phyloP scores from a whole-genome alignment of 2,888 invertebrate species.

The Clivina fossor region DNA sequence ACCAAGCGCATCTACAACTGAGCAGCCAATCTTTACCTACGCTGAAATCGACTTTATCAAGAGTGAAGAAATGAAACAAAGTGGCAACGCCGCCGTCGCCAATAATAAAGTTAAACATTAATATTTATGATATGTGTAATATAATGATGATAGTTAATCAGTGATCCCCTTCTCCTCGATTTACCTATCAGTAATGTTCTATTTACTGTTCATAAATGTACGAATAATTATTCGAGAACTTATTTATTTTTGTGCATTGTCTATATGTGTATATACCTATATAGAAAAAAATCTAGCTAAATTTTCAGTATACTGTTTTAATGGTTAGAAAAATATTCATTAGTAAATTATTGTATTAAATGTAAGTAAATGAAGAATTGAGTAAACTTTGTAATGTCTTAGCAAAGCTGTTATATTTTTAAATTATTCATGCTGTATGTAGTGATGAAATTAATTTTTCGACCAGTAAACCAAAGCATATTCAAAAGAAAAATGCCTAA shows the following conservation, averaged over 20 bases:
- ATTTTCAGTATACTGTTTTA: slow-evolving; percentile 18
- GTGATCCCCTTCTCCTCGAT: neutral
- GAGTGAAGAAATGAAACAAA: slow-evolving; percentile 56
- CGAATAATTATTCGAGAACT: slow-evolving; percentile 14
- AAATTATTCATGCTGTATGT: slow-evolving; percentile 6
- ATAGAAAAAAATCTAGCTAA: slow-evolving; percentile 13
- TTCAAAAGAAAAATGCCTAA: too few relatives aligned
- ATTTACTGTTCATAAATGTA: neutral
- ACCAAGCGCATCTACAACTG: slow-evolving; percentile 43
- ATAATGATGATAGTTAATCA: slow-evolving; percentile 1
- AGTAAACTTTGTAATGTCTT: slow-evolving; percentile 10
- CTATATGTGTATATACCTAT: slow-evolving; percentile 19
- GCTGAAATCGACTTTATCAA: slow-evolving; percentile 81
- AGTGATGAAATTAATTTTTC: slow-evolving; percentile 11
- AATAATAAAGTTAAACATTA: slow-evolving; percentile 47
- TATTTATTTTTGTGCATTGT: slow-evolving; percentile 25
- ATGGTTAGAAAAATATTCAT: slow-evolving; percentile 17
- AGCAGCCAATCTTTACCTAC: slow-evolving; percentile 61
- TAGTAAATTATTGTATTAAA: slow-evolving; percentile 28
- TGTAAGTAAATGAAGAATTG: neutral
- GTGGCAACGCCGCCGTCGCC: slow-evolving; percentile 36
- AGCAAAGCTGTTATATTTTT: slow-evolving; percentile 22
- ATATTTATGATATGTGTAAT: slow-evolving; percentile 23
- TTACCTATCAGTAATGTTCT: slow-evolving; percentile 2
- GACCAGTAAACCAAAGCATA: slow-evolving; percentile 11